Conservation (phyloP, 2,888 invertebrate species). For the Chalcosyrphus nemorum region DNA sequence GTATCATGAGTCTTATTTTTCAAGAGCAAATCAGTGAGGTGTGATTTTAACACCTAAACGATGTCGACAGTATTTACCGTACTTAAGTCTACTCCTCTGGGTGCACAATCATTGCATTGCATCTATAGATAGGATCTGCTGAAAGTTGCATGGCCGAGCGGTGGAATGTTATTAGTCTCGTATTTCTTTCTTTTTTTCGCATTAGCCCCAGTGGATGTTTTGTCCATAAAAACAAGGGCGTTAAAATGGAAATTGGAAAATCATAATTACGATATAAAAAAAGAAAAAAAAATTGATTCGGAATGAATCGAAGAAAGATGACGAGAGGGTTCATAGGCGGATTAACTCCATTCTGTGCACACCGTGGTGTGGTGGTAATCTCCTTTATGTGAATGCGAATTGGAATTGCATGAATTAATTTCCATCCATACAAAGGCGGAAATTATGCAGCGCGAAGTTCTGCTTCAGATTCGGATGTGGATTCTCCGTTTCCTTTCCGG, state of each 20-base stretch:
- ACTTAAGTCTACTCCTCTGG: neutral
- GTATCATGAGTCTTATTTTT: neutral
- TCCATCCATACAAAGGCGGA: conserved; percentile 39
- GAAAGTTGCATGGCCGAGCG: neutral
- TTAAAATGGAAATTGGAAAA: conserved; percentile 65
- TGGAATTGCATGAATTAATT: conserved; percentile 65
- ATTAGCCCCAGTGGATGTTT: neutral
- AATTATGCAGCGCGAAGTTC: conserved; percentile 33
- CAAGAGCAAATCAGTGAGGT: neutral
- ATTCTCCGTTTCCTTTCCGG: conserved; percentile 50
- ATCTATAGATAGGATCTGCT: neutral
- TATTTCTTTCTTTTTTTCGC: conserved; percentile 13
- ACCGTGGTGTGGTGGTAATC: conserved; percentile 41
- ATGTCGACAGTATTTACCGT: neutral
- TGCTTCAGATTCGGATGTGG: conserved; percentile 17
- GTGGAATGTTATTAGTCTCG: conserved; percentile 20
- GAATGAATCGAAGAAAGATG: conserved; percentile 47
- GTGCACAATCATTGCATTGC: conserved; percentile 3
- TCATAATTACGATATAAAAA: conserved; percentile 68
- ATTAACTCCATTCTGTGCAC: conserved; percentile 8
- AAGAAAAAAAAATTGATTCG: conserved; percentile 66
- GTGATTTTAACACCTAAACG: conserved; percentile 15
- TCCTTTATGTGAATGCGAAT: conserved; percentile 39
- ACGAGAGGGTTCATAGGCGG: conserved; percentile 40
- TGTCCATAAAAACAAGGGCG: conserved; percentile 47